Base-by-base conservation (phyloP, 2,888 invertebrate genomes). In the Heteromyza rotundicornis region DNA sequence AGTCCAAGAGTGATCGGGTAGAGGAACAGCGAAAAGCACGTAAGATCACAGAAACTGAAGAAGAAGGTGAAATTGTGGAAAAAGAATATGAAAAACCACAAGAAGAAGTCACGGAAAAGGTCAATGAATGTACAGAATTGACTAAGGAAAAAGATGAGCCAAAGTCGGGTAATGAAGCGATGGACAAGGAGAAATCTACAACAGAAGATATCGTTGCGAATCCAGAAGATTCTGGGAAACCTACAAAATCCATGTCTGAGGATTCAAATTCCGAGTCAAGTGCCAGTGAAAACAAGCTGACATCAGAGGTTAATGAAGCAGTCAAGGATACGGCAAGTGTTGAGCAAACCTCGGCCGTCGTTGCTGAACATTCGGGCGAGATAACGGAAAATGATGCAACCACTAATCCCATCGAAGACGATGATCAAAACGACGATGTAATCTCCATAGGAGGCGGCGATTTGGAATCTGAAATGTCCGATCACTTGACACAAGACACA, bases 391-490 rank as follows among this genome's bases (percentile, higher is more conserved):
- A 10, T 10, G 27, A 27, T 27, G 10, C 27, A 27, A 27, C 27
- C 27, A 27, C 27, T 27, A 10, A 27, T 27, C 32, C 7, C 32
- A 32, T 40, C n/a, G 80, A 82, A 0, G 80, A 84, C 32, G 81
- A 80, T 51, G 81, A 78, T 68, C 75, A 75, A 51, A 81, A 80
- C 57, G 82, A 83, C 60, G 84, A 83, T 70, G 75, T 80, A 1
- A 82, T 83, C 47, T 84, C 83, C 2, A 72, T 82, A n/a, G 75
- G 71, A 53, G 79, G 83, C 20, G 84, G 81, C 10, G 84, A 84
- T 62, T 59, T 83, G 23, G 81, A 80, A 59, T 71, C 73, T 32
- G 80, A 82, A 73, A 77, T 82, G 64, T 86, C 85, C 2, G 80
- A 79, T 35, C 76, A 80, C 62, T 64, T 80, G 53, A 69, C 75